Conservation (phyloP, 2,797 vertebrate genomes). For the Macropodus opercularis region DNA sequence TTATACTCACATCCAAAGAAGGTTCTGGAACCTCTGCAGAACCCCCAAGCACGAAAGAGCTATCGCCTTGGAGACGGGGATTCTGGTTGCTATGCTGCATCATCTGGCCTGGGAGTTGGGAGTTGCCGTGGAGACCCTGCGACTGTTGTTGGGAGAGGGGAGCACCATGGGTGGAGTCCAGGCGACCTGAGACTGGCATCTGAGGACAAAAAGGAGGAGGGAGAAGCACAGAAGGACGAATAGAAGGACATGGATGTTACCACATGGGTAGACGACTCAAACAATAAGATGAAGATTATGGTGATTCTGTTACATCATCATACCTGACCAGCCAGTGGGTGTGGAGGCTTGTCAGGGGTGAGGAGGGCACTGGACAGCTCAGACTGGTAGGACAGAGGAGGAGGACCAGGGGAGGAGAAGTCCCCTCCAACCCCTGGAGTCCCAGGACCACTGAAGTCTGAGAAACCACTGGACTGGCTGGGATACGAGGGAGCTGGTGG, state of each 20-base stretch:
- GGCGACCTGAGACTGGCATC: slow-evolving; percentile 80
- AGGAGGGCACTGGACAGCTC: slow-evolving; percentile 86
- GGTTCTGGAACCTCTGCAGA: slow-evolving; percentile 85
- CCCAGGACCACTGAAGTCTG: slow-evolving; percentile 83
- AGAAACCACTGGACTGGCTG: slow-evolving; percentile 77
- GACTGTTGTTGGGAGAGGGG: slow-evolving; percentile 72
- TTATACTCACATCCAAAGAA: slow-evolving; percentile 87
- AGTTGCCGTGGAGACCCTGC: slow-evolving; percentile 79
- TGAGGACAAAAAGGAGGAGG: slow-evolving; percentile 29
- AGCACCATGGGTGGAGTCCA: slow-evolving; percentile 83
- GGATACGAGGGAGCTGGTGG: slow-evolving; percentile 84
- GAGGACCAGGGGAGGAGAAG: slow-evolving; percentile 78
- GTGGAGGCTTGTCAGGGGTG: slow-evolving; percentile 84
- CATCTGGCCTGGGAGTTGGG: slow-evolving; percentile 75
- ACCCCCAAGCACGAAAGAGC: slow-evolving; percentile 72
- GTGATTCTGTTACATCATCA: not conserved
- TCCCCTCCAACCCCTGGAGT: slow-evolving; percentile 76
- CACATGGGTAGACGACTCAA: no score
- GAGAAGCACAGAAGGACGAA: not conserved
- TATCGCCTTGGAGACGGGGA: slow-evolving; percentile 73
- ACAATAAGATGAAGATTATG: not conserved
- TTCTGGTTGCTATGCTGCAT: slow-evolving; percentile 81
- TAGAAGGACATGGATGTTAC: no score
- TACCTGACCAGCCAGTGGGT: slow-evolving; percentile 85
- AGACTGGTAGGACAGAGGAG: slow-evolving; percentile 87